Evolutionary conservation across 2,888 invertebrate genomes (phyloP).

Genomic region (Rotaria macrura): DNA sequence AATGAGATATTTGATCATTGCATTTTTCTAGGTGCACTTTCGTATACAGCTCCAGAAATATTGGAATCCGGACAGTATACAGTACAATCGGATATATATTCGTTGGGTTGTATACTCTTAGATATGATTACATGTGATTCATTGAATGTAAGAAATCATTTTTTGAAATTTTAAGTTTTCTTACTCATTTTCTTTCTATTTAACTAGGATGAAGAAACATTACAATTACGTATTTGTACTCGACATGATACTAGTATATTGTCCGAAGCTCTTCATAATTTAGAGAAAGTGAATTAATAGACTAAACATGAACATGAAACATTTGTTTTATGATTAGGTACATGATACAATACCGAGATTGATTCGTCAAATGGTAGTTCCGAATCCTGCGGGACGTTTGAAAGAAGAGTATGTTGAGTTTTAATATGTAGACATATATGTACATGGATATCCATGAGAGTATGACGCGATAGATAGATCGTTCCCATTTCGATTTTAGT

Average conservation of each 20-base stretch:
- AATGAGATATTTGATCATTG: background rate
- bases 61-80: background rate
- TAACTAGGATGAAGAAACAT: background rate
- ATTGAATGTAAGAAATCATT: background rate
- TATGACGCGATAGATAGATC: no score
- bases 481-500: no score
- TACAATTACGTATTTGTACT: conserved; percentile 8
- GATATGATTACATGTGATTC: background rate
- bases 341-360: background rate
- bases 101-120: background rate
- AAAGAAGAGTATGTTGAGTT: background rate
- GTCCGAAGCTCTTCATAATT: background rate
- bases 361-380: background rate
- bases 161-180: no score
- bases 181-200: no score
- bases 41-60: conserved; percentile 4
- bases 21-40: background rate
- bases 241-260: background rate
- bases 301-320: background rate
- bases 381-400: background rate
- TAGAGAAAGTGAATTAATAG: background rate
- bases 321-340: background rate
- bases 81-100: background rate
- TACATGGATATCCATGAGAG: no score
- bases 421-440: no score